These are phyloP conservation scores for Lophius americanus DNA, from an alignment of 2,797 vertebrate species.

Conservation along the genomic window DNA sequence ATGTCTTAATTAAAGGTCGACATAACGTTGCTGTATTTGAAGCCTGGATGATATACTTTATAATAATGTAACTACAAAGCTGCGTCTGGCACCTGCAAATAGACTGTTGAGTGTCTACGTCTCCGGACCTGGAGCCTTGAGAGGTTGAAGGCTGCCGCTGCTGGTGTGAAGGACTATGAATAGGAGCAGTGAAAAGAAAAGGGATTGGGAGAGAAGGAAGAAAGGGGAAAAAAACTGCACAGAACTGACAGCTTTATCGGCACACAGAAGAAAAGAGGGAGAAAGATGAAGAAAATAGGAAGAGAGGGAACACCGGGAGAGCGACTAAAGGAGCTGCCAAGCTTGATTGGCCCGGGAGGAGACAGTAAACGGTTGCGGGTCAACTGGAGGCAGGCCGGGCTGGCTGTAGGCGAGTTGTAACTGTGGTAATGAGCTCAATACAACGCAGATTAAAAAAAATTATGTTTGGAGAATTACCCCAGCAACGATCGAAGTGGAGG, in stretches of 20 bases:
- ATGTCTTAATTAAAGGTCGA: conserved; percentile 64
- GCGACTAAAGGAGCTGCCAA: conserved; percentile 40
- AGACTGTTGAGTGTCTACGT: conserved; percentile 51
- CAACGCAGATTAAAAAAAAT: conserved; percentile 38
- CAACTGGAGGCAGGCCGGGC: conserved; percentile 57
- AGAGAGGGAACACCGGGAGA: conserved; percentile 23
- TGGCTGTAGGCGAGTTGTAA: conserved; percentile 59
- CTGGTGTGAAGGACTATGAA: conserved; percentile 42
- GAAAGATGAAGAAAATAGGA: conserved; percentile 41
- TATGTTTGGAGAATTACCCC: conserved; percentile 57
- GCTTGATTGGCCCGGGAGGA: conserved; percentile 65
- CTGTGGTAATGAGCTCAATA: conserved; percentile 72
- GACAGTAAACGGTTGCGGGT: conserved; percentile 70
- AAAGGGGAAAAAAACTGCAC: conserved; percentile 11
- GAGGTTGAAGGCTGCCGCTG: conserved; percentile 18
- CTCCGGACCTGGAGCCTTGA: conserved; percentile 36
- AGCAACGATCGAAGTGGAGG: conserved; percentile 50
- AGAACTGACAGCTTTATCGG: conserved; percentile 58
- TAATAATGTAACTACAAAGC: conserved; percentile 53
- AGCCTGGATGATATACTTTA: conserved; percentile 56
- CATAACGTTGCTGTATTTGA: conserved; percentile 44
- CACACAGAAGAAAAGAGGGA: conserved; percentile 27
- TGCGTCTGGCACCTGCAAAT: conserved; percentile 62
- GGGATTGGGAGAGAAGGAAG: conserved; percentile 5
- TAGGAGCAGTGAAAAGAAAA: conserved; percentile 40